Percentiles rank a stretch among this genome's conserved stretches.
These are phyloP conservation scores for Caerostris extrusa DNA, from an alignment of 1,140 invertebrate species.

Conservation along the genomic window DNA sequence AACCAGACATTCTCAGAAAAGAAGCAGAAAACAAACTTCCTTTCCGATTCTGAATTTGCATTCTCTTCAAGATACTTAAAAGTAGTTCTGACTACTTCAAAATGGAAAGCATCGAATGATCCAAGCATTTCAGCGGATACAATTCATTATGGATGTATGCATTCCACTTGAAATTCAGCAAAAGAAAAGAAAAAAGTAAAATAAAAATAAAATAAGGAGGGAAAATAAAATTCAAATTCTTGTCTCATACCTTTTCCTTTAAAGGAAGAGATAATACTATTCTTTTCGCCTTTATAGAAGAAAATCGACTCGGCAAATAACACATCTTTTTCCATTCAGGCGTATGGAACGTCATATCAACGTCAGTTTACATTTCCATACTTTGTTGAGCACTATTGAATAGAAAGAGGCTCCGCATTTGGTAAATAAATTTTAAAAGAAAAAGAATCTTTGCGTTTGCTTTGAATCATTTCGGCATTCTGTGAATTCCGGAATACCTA, in stretches of 20 bases:
- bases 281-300: neutral
- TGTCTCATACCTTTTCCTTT: neutral
- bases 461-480: neutral
- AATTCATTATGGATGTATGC: neutral
- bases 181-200: neutral
- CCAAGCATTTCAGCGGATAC: neutral
- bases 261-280: neutral
- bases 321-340: neutral
- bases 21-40: too few relatives aligned
- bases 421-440: conserved; percentile 8
- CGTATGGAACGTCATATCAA: neutral
- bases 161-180: neutral
- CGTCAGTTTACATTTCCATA: neutral
- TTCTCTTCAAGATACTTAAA: too few relatives aligned
- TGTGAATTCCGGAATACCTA: neutral
- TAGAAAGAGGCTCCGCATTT: neutral
- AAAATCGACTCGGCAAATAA: conserved; percentile 8
- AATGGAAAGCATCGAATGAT: too few relatives aligned
- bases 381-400: neutral
- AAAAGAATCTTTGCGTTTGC: neutral
- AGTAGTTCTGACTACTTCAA: too few relatives aligned
- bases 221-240: neutral
- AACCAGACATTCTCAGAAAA: too few relatives aligned
- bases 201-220: neutral
- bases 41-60: too few relatives aligned